Evolutionary conservation across 2,113 vertebrate species (phyloP).

Genomic region (Myotis lucifugus): DNA sequence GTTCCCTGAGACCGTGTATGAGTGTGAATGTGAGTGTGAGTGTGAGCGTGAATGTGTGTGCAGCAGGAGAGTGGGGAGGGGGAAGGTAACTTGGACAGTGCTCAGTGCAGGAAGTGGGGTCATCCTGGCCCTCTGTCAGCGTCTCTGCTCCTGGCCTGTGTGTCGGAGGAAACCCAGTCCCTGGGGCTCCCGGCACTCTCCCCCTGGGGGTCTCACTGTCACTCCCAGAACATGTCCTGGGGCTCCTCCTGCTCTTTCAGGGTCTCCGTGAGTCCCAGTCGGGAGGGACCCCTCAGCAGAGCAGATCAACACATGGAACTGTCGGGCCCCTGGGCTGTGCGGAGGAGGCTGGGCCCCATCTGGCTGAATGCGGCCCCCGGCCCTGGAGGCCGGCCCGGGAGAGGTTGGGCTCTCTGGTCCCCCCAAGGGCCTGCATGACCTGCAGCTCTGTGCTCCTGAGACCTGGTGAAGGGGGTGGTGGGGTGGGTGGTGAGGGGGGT

Average conservation of each 20-base stretch:
- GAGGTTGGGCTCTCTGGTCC: not conserved
- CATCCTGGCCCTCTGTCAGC: not conserved
- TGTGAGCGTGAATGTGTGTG: not conserved
- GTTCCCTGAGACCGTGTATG: not conserved
- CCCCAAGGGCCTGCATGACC: not conserved
- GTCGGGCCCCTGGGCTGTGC: too few relatives aligned
- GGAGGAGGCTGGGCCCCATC: too few relatives aligned
- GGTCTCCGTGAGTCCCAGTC: fast-evolving
- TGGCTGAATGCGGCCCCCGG: not conserved
- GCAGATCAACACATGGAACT: not conserved
- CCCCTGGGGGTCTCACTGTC: too few relatives aligned
- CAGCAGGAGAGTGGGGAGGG: not conserved
- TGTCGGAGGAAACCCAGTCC: not conserved
- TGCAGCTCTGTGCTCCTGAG: not conserved
- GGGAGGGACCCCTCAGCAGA: too few relatives aligned
- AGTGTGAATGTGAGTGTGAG: not conserved
- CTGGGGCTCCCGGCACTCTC: not conserved
- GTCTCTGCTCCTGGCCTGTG: not conserved
- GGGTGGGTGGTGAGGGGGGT: too few relatives aligned
- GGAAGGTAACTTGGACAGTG: not conserved
- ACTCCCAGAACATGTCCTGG: not conserved
- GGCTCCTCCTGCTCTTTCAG: not conserved
- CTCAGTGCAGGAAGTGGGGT: not conserved
- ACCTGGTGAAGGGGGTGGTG: too few relatives aligned
- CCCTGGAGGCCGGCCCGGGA: not conserved